These are phyloP conservation scores for Ichneumoninae sp. DNA, from an alignment of 2,888 invertebrate species.

Conservation along the genomic window DNA sequence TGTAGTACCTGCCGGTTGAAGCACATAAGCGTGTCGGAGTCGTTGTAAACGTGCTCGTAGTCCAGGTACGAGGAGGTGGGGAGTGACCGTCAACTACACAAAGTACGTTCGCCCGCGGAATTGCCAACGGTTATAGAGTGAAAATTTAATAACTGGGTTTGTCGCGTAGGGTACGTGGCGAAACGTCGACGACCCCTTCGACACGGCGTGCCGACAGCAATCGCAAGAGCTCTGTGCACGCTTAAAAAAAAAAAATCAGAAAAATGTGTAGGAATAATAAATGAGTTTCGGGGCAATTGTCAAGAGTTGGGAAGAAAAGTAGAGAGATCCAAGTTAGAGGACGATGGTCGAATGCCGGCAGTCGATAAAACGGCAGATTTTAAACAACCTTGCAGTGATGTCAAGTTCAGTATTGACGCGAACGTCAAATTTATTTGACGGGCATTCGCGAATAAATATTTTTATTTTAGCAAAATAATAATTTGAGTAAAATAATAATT, in stretches of 20 bases:
- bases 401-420: too few relatives aligned
- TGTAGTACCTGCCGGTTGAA: not conserved
- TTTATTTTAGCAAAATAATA: too few relatives aligned
- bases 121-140: conserved; percentile 39
- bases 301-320: not conserved
- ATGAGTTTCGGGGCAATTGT: not conserved
- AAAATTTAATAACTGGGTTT: conserved; percentile 29
- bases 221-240: not conserved
- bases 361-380: too few relatives aligned
- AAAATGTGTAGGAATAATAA: not conserved
- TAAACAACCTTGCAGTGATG: too few relatives aligned
- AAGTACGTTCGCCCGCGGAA: conserved; percentile 35
- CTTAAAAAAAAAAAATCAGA: not conserved
- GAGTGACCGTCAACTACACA: conserved; percentile 20
- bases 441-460: too few relatives aligned
- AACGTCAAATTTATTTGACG: too few relatives aligned
- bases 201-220: not conserved
- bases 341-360: too few relatives aligned
- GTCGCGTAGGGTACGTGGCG: not conserved
- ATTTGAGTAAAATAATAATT: too few relatives aligned
- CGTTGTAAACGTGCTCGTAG: conserved; percentile 11
- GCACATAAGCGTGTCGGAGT: not conserved
- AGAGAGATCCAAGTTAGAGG: too few relatives aligned
- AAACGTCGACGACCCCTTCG: not conserved
- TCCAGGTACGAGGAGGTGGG: not conserved